Base-by-base conservation (phyloP, 2,888 invertebrate genomes). In the Cataglyphis altisquamis region DNA sequence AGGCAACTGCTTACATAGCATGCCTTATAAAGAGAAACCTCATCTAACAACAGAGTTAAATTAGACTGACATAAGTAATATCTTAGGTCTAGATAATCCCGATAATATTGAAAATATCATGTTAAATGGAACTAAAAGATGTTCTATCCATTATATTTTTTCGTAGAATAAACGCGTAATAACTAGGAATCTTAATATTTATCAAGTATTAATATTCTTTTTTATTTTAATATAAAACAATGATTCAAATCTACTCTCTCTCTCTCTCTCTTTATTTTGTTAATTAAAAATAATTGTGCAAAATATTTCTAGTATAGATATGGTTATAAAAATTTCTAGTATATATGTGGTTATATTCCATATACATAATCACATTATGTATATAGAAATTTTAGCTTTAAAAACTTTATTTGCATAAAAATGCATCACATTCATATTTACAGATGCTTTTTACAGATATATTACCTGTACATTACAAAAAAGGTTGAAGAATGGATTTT, bases 391-490 rank as follows among this genome's bases (percentile, higher is more conserved):
- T 62, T 32, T 62, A 15, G 15, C 1, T n/a, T n/a, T n/a, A n/a
- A n/a, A 12, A 48, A 29, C 21, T 70, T 15, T 64, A 41, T 73
- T 67, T 39, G 18, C 36, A 36, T 21, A 66, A 25, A 67, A 67
- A 55, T 29, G 18, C 25, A 29, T 55, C 68, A 77, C 63, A 75
- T 25, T 21, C 36, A 64, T 39, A 55, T 66, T 55, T 66, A 78
- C 21, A 78, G 12, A 70, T 64, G 10, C 18, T 15, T 36, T 75
- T 12, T 64, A 75, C 32, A 36, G 74, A 64, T 48, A 32, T n/a
- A 74, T 18, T 0, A 36, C 39, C 66, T 66, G 39, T 66, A 66
- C 3, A 57, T 45, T 25, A 55, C 55, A 41, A 12, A n/a, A 10
- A n/a, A 36, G n/a, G 18, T 45, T 45, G 25, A 8, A 45, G 9